phyloP scores from a whole-genome alignment of 2,797 vertebrate species.

The Eidolon dupreanum region DNA sequence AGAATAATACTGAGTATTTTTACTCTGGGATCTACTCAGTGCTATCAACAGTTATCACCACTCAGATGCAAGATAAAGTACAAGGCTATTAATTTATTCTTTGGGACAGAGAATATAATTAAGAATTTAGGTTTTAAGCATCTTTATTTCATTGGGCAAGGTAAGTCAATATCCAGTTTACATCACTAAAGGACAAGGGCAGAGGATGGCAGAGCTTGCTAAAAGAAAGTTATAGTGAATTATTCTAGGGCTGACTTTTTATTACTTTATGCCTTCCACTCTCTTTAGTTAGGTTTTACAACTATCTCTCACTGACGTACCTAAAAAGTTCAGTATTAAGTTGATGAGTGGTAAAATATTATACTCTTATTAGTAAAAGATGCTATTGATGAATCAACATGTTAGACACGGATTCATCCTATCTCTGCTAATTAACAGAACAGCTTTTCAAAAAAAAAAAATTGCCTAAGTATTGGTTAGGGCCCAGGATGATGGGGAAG shows the following conservation, averaged over 20 bases:
- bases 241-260: neutral
- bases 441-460: slow-evolving; percentile 33
- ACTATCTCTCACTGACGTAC: neutral
- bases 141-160: slow-evolving; percentile 35
- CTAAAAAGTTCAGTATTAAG: neutral
- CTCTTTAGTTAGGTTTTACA: slow-evolving; percentile 24
- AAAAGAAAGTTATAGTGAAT: neutral
- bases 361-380: slow-evolving; percentile 15
- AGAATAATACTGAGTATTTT: neutral
- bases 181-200: neutral
- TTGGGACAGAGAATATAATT: neutral
- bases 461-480: neutral
- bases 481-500: neutral
- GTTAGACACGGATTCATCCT: neutral
- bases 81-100: neutral
- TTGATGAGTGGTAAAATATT: neutral
- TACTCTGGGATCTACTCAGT: neutral
- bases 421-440: neutral
- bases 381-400: neutral
- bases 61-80: neutral
- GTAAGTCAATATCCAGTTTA: slow-evolving; percentile 13
- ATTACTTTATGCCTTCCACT: neutral
- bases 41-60: neutral
- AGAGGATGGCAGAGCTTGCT: neutral
- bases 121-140: slow-evolving; percentile 24